Evolutionary conservation across 2,113 vertebrate species (phyloP).

Genomic region (Phoenicopterus ruber): DNA sequence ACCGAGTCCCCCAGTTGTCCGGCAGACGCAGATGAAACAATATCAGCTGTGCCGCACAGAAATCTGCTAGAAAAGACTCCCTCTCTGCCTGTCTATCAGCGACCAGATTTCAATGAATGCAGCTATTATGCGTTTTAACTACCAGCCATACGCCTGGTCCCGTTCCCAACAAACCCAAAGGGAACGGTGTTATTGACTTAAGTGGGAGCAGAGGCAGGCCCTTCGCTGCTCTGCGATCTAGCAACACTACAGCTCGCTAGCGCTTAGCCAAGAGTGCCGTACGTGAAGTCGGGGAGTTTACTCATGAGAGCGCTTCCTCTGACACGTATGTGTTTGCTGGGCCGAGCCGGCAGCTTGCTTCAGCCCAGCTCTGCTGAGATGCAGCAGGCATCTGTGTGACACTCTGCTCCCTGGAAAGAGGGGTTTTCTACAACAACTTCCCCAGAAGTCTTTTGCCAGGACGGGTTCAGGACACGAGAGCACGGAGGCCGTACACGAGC

Average conservation of each 20-base stretch:
- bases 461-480: neutral
- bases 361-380: neutral
- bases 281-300: neutral
- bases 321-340: neutral
- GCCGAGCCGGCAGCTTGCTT: neutral
- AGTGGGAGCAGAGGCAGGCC: conserved; percentile 4
- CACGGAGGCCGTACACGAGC: neutral
- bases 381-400: neutral
- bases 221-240: neutral
- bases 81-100: neutral
- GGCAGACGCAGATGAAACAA: neutral
- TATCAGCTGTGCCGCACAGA: neutral
- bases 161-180: neutral
- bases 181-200: neutral
- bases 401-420: neutral
- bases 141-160: neutral
- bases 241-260: neutral
- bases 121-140: neutral
- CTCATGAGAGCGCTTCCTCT: neutral
- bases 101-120: neutral
- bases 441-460: neutral
- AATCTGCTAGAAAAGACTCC: neutral
- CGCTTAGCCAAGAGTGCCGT: neutral
- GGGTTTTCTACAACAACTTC: neutral
- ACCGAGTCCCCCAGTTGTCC: neutral